A percentile compares a stretch with the other conserved stretches of the same genome.
phyloP scores from a whole-genome alignment of 2,797 vertebrate genomes.

The Brachyrhaphis roseni region DNA sequence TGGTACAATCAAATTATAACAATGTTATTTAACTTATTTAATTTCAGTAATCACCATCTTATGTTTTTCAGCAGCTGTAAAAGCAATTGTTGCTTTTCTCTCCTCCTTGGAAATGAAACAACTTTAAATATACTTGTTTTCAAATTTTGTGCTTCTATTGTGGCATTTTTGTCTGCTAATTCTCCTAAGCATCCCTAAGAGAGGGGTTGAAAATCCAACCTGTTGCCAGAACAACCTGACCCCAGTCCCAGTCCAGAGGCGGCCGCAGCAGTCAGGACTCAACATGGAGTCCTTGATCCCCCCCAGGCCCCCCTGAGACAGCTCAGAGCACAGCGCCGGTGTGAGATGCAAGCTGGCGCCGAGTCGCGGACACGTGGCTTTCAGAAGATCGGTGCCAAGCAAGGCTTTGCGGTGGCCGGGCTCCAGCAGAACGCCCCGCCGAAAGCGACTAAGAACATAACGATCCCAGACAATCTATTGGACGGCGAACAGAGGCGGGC shows the following conservation, averaged over 20 bases:
- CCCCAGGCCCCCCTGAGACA: neutral
- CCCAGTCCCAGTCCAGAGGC: neutral
- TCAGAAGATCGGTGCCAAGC: neutral
- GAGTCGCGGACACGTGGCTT: neutral
- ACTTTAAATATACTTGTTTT: neutral
- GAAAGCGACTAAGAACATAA: neutral
- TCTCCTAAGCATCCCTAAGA: neutral
- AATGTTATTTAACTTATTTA: neutral
- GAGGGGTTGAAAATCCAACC: neutral
- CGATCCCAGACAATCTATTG: conserved; percentile 12
- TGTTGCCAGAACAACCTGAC: neutral
- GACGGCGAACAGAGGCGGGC: neutral
- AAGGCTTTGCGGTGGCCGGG: neutral
- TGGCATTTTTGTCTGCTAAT: neutral
- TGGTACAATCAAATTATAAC: neutral
- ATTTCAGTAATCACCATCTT: neutral
- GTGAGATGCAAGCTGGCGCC: neutral
- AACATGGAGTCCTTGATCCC: neutral
- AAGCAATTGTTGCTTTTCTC: neutral
- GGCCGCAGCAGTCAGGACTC: neutral
- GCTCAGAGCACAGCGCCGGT: neutral
- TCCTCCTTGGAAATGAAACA: neutral
- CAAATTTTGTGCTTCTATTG: neutral
- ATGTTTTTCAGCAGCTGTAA: neutral
- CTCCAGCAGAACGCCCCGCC: neutral